Percentiles rank a stretch among this genome's conserved stretches.
These are phyloP conservation scores for Myotis planiceps DNA, from an alignment of 2,797 vertebrate genomes.

Conservation along the genomic window DNA sequence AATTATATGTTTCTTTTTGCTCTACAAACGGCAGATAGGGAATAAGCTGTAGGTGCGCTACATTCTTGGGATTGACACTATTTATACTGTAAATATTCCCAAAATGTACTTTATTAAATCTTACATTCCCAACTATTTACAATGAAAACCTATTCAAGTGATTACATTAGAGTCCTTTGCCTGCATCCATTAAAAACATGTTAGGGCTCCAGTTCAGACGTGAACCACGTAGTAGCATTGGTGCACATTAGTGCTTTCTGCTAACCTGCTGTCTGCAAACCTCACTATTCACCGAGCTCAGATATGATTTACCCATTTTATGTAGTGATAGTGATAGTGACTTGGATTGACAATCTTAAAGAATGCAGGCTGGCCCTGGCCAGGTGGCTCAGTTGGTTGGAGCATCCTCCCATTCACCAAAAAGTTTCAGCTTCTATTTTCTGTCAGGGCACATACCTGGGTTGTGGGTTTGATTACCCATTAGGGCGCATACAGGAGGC, in stretches of 20 bases:
- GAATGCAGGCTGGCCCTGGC: not conserved
- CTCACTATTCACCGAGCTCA: not conserved
- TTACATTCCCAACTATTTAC: not conserved
- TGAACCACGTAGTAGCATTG: not conserved
- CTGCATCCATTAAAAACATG: not conserved
- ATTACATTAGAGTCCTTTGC: not conserved
- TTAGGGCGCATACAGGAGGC: not conserved
- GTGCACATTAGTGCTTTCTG: not conserved
- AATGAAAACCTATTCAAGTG: slow-evolving; percentile 31
- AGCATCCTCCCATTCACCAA: not conserved
- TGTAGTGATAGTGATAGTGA: not conserved
- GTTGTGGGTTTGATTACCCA: no score
- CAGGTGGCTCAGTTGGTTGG: not conserved
- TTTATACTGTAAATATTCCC: not conserved
- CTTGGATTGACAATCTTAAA: not conserved
- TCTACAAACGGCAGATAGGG: not conserved
- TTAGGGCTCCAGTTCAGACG: not conserved
- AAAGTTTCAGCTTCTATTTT: not conserved
- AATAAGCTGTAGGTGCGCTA: not conserved
- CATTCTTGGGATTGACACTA: not conserved
- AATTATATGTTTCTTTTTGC: slow-evolving; percentile 34
- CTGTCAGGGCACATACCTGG: not conserved
- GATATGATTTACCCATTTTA: not conserved
- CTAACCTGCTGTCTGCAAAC: not conserved
- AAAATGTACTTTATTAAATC: slow-evolving; percentile 36